Evolutionary conservation across 2,113 vertebrate species (phyloP).

Genomic region (Etheostoma spectabile): DNA sequence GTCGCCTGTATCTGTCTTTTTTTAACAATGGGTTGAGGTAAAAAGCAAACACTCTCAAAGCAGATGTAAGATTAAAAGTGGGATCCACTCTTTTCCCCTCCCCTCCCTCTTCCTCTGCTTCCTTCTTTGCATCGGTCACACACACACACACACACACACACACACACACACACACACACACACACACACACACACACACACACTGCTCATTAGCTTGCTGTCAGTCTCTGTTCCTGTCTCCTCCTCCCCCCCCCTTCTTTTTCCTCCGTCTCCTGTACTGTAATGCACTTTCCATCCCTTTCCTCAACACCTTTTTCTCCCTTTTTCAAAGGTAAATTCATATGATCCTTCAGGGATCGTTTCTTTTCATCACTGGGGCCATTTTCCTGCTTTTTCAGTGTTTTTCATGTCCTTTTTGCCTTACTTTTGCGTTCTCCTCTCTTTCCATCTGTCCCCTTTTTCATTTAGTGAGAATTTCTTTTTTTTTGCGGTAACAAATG

Average conservation of each 20-base stretch:
- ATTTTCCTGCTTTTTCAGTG: constrained; percentile 26
- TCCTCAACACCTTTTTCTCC: constrained; percentile 5
- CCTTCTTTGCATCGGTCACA: constrained; percentile 61
- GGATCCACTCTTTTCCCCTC: constrained; percentile 16
- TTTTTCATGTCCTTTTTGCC: constrained; percentile 2
- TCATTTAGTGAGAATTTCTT: constrained; percentile 19
- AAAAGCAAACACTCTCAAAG: constrained; percentile 58
- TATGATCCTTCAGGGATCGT: constrained; percentile 30
- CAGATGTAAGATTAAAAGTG: constrained; percentile 62
- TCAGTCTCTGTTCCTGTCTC: constrained; percentile 70
- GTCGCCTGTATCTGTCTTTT: background rate
- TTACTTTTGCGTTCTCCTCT: constrained; percentile 1
- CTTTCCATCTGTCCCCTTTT: constrained; percentile 25
- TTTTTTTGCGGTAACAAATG: constrained; percentile 34
- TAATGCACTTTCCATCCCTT: constrained; percentile 24
- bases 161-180: constrained; percentile 53
- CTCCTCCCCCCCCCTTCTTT: background rate
- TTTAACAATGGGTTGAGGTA: too few species aligned
- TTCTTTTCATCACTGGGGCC: constrained; percentile 9
- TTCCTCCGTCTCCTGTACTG: constrained; percentile 39
- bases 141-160: constrained; percentile 57
- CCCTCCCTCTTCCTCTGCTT: constrained; percentile 30
- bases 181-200: constrained; percentile 61
- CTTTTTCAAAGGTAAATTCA: constrained; percentile 32
- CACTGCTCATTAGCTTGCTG: constrained; percentile 82